Evolutionary conservation across 2,113 vertebrate species (phyloP).

Genomic region (Tachysurus fulvidraco): DNA sequence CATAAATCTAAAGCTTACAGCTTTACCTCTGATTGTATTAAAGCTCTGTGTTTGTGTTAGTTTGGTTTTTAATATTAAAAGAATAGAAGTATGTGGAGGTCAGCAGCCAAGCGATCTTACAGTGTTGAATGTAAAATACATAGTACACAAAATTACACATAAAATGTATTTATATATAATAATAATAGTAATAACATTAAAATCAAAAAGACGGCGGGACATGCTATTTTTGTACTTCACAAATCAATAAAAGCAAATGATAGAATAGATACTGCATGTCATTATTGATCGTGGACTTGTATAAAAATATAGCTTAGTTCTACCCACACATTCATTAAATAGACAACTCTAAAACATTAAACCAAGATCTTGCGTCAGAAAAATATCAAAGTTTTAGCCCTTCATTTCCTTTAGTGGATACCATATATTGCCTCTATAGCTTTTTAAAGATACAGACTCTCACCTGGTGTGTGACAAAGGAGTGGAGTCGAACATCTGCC

Average conservation of each 20-base stretch:
- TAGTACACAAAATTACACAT: not conserved
- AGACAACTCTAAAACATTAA: not conserved
- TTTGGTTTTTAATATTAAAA: not conserved
- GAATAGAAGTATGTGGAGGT: not conserved
- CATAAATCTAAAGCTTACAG: not conserved
- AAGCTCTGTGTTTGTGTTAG: not conserved
- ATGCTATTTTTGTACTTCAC: not conserved
- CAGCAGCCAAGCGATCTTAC: not conserved
- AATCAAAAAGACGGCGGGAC: too few relatives aligned
- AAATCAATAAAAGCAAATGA: not conserved
- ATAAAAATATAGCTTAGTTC: not conserved
- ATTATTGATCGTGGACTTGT: not conserved
- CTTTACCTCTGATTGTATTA: not conserved
- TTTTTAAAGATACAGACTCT: not conserved
- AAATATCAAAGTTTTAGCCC: not conserved
- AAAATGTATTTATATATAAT: too few relatives aligned
- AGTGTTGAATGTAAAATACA: not conserved
- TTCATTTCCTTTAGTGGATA: not conserved
- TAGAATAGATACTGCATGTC: not conserved
- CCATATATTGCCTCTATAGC: not conserved
- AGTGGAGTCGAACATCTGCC: constrained; percentile 73
- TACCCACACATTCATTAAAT: not conserved
- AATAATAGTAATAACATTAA: too few relatives aligned
- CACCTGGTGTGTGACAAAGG: constrained; percentile 76
- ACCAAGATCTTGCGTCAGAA: not conserved